Evolutionary conservation across 2,113 vertebrate genomes (phyloP).

Genomic region (Heterotis niloticus): DNA sequence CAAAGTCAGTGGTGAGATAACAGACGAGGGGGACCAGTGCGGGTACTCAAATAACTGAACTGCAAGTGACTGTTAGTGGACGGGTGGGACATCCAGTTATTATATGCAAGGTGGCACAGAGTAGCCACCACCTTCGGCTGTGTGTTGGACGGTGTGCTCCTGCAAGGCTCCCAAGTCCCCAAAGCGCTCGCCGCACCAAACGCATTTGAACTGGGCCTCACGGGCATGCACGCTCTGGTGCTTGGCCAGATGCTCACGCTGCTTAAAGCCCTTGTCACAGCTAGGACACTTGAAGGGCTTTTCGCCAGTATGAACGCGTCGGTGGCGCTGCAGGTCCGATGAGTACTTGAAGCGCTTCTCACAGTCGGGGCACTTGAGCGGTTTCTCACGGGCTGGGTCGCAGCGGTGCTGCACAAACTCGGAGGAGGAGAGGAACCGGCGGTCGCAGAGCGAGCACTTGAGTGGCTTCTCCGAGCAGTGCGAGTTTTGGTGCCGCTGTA

Average conservation of each 20-base stretch:
- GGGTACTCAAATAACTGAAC: background rate
- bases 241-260: constrained; percentile 92
- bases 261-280: constrained; percentile 96
- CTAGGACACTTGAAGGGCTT: constrained; percentile 93
- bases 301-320: constrained; percentile 89
- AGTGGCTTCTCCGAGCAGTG: constrained; percentile 94
- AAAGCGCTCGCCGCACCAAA: constrained; percentile 94
- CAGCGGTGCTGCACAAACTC: constrained; percentile 96
- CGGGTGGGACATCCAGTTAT: constrained; percentile 46
- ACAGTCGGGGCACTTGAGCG: constrained; percentile 90
- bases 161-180: constrained; percentile 88
- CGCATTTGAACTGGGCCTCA: constrained; percentile 95
- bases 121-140: constrained; percentile 78
- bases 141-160: constrained; percentile 94
- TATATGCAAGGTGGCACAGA: constrained; percentile 82
- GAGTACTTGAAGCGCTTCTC: constrained; percentile 97
- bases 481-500: constrained; percentile 90
- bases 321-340: constrained; percentile 90
- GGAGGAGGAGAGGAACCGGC: constrained; percentile 91
- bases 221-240: constrained; percentile 90
- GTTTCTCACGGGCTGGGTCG: constrained; percentile 87
- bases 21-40: background rate
- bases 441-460: constrained; percentile 90
- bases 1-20: background rate
- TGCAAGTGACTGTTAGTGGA: background rate